phyloP scores from a whole-genome alignment of 2,113 vertebrate species.

The Pomatorhinus ruficollis region DNA sequence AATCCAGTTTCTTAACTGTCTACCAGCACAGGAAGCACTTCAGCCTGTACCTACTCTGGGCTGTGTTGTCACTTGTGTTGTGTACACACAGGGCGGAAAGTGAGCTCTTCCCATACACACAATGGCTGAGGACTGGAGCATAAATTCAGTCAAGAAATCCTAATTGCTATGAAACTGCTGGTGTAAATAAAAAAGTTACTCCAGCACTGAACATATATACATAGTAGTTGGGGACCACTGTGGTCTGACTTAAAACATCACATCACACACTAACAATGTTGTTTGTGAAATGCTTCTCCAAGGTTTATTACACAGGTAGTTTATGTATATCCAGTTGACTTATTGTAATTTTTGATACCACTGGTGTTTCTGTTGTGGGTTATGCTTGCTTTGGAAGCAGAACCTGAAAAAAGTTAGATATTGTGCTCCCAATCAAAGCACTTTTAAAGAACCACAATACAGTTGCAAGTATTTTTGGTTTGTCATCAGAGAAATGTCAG shows the following conservation, averaged over 20 bases:
- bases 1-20: background rate
- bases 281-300: conserved; percentile 69
- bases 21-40: conserved; percentile 9
- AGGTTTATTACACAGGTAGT: conserved; percentile 57
- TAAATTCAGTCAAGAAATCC: conserved; percentile 28
- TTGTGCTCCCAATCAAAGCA: background rate
- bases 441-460: background rate
- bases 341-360: background rate
- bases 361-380: background rate
- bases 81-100: conserved; percentile 8
- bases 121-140: conserved; percentile 49
- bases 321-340: background rate
- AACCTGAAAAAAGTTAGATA: background rate
- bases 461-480: conserved; percentile 22
- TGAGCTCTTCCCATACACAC: conserved; percentile 26
- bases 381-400: conserved; percentile 23
- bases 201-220: conserved; percentile 73
- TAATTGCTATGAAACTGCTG: conserved; percentile 64
- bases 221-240: conserved; percentile 78
- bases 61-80: background rate
- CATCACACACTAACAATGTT: conserved; percentile 76
- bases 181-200: conserved; percentile 74
- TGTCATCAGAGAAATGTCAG: background rate
- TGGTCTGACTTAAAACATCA: conserved; percentile 80
- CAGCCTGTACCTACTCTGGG: background rate